Evolutionary conservation across 92 coral and sea anemone genomes (phyloP).

Genomic region (Epizoanthus scotinus): DNA sequence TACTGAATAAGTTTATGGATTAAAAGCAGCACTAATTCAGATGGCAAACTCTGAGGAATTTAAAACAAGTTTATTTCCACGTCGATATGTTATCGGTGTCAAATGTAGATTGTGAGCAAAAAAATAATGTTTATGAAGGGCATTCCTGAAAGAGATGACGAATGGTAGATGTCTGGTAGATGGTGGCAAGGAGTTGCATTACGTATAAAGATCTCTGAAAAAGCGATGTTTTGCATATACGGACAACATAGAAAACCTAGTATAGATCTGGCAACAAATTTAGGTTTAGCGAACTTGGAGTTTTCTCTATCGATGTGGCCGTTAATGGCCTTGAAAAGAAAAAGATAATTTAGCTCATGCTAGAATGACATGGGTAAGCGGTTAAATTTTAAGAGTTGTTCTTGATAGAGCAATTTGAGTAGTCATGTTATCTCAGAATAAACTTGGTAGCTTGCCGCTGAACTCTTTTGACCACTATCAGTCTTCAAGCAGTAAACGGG

Average conservation of each 20-base stretch:
- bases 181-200: conserved; percentile 27
- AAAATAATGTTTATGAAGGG: conserved; percentile 18
- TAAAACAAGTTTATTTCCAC: not conserved
- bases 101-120: conserved; percentile 10
- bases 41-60: not conserved
- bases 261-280: conserved; percentile 2
- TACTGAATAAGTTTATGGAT: conserved; percentile 11
- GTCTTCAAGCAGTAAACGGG: no score
- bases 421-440: no score
- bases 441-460: no score
- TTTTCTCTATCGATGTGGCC: conserved; percentile 1
- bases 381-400: no score
- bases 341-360: no score
- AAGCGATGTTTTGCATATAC: not conserved
- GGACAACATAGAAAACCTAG: conserved; percentile 24
- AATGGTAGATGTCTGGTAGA: conserved; percentile 18
- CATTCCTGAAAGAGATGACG: conserved; percentile 27
- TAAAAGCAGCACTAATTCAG: not conserved
- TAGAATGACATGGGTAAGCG: no score
- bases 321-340: not conserved
- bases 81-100: conserved; percentile 14
- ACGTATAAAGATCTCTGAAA: conserved; percentile 25
- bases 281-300: conserved; percentile 25
- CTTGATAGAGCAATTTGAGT: no score
- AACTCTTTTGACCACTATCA: no score